Conservation (phyloP, 2,888 invertebrate genomes). For the Glaucopsyche alexis region DNA sequence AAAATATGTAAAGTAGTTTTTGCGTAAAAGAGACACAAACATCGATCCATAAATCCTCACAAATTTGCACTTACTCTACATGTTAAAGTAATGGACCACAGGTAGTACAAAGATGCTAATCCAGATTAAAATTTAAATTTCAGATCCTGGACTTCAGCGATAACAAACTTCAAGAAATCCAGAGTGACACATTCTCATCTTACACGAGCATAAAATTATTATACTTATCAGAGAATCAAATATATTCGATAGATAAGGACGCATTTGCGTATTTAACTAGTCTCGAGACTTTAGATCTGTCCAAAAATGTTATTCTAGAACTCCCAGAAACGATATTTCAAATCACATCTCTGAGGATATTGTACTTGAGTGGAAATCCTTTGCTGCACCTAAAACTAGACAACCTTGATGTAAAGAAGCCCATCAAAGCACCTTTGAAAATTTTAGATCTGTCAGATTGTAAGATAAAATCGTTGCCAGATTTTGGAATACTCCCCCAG, state of each 20-base stretch:
- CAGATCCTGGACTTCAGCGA: conserved; percentile 81
- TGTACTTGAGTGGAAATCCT: conserved; percentile 80
- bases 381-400: conserved; percentile 63
- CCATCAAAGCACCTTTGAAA: conserved; percentile 79
- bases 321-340: conserved; percentile 77
- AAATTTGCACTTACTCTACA: not conserved
- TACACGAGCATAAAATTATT: conserved; percentile 77
- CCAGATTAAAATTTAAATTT: conserved; percentile 41
- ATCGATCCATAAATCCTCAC: too few relatives aligned
- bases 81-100: not conserved
- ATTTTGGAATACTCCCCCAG: conserved; percentile 80
- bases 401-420: conserved; percentile 65
- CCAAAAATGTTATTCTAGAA: conserved; percentile 73
- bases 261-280: conserved; percentile 71
- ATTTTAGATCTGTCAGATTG: conserved; percentile 82
- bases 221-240: conserved; percentile 80
- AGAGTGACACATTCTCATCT: conserved; percentile 68
- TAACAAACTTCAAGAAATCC: conserved; percentile 77
- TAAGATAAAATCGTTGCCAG: conserved; percentile 78
- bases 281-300: conserved; percentile 78
- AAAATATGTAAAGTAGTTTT: too few relatives aligned
- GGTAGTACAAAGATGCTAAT: not conserved
- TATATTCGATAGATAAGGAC: conserved; percentile 75
- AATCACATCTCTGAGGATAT: conserved; percentile 80
- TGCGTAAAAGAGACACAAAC: too few relatives aligned